Conservation (phyloP, 2,113 vertebrate genomes). For the Cyrtonyx montezumae region DNA sequence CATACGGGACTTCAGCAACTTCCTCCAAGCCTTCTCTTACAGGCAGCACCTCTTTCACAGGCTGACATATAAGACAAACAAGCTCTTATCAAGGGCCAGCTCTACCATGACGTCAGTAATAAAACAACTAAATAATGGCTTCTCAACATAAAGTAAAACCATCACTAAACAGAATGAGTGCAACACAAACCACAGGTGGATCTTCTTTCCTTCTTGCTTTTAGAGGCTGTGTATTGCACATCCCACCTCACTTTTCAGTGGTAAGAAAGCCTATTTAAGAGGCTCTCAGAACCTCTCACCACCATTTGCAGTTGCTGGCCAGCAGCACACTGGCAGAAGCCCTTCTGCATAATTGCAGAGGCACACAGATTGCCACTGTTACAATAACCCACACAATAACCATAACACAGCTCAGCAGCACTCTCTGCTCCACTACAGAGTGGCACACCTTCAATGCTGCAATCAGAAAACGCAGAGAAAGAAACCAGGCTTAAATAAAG, state of each 20-base stretch:
- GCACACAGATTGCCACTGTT: neutral
- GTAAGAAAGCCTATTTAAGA: too few species aligned
- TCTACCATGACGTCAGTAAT: neutral
- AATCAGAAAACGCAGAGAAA: neutral
- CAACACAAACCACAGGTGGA: neutral
- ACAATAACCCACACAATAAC: neutral
- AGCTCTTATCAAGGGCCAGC: neutral
- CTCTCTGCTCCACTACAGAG: too few species aligned
- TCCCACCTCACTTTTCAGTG: neutral
- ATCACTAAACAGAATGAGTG: neutral
- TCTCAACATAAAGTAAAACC: neutral
- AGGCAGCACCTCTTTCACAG: neutral
- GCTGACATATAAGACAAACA: neutral
- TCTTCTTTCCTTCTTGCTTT: neutral
- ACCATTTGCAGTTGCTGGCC: neutral
- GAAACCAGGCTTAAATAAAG: neutral
- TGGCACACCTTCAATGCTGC: neutral
- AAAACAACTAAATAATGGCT: neutral
- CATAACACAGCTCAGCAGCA: neutral
- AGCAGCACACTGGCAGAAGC: neutral
- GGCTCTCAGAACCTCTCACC: too few species aligned
- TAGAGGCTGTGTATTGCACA: neutral
- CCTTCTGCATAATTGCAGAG: neutral
- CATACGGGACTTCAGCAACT: accelerated
- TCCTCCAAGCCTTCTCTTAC: neutral